Base-by-base conservation (phyloP, 53 echinoderm and acorn worm genomes). In the Temnopleurus reevesii region DNA sequence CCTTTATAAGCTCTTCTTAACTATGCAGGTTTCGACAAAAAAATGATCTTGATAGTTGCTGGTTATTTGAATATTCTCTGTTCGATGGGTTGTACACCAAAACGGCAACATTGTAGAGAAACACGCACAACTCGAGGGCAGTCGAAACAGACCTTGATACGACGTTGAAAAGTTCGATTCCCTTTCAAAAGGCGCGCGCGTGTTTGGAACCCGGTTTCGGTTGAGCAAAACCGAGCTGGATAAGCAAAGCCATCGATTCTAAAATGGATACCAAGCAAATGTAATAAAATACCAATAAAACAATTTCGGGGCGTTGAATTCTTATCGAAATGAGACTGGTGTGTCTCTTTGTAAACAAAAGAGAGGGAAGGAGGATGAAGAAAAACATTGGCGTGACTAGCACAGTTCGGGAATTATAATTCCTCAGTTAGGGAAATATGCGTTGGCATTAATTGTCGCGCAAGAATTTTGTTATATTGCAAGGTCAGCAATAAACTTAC, bases 181-280 rank as follows among this genome's bases (percentile, higher is more conserved):
- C 77, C 46, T 45, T 18, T 24, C 45, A 23, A 24, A 77, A 45
- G n/a, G 1, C 23, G 12, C 77, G 45, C 45, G 77, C 45, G 63
- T 34, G 63, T 63, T 63, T 63, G 1, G 30, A 63, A 30, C 30
- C 30, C 5, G 34, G 63, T 63, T 63, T 31, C 4, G 18, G 17
- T 33, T 5, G 18, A 56, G 5, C n/a, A 63, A 27, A 27, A 18
- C 58, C 58, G 58, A 1, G 25, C 5, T 15, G 15, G 63, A 13
- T 63, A 63, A 33, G 33, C 31, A 63, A 63, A 63, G 4, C 63
- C 63, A 33, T 63, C 63, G 33, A 12, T 15, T 15, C 3, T 17
- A 77, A 77, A 77, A 25, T 45, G 77, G 77, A 77, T 43, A 77
- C 45, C 38, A 33, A 77, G 77, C n/a, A 43, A 77, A 77, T 45